Conservation (phyloP, 2,888 invertebrate genomes). For the Ferrisia virgata region DNA sequence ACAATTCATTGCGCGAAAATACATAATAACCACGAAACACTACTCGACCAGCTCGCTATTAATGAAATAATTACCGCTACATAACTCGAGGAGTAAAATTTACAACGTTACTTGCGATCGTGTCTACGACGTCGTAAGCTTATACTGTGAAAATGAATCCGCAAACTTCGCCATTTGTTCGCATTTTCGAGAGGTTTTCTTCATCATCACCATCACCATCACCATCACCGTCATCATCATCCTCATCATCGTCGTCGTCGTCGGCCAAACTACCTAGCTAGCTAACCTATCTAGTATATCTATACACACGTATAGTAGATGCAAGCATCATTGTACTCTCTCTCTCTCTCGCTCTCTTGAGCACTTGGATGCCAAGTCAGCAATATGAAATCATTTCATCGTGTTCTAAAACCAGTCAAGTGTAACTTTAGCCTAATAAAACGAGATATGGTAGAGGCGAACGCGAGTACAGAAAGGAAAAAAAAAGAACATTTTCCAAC, state of each 20-base stretch:
- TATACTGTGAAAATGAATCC: background rate
- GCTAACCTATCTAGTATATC: too few species aligned
- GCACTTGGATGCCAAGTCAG: background rate
- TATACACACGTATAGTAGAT: too few species aligned
- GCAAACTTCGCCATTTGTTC: background rate
- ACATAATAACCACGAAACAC: background rate
- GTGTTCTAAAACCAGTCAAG: background rate
- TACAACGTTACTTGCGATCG: background rate
- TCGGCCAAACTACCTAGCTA: too few species aligned
- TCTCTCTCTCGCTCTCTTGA: too few species aligned
- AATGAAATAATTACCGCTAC: conserved; percentile 14
- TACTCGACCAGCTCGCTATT: background rate
- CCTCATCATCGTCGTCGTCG: too few species aligned
- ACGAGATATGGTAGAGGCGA: too few species aligned
- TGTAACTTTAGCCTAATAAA: background rate
- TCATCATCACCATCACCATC: too few species aligned
- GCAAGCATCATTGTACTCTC: background rate
- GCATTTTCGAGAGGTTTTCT: background rate
- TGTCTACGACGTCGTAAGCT: background rate
- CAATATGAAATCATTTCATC: background rate
- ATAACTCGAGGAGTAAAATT: background rate
- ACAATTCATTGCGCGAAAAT: background rate
- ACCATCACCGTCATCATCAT: too few species aligned
- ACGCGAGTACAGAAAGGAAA: background rate
- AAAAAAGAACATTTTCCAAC: background rate